Evolutionary conservation across 2,797 vertebrate species (phyloP).

Genomic region (Salarias fasciatus): DNA sequence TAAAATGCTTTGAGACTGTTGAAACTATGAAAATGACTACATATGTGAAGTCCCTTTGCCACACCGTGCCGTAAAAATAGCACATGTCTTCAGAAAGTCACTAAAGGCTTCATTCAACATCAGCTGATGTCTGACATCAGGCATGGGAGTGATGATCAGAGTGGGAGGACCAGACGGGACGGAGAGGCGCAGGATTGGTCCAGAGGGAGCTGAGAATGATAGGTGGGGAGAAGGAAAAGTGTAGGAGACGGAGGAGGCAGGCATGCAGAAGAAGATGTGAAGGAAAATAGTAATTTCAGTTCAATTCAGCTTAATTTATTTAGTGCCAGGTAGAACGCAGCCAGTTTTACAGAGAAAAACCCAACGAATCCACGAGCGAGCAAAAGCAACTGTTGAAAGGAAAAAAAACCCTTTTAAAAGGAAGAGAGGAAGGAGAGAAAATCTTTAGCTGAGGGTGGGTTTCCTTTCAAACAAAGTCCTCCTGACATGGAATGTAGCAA

Average conservation of each 20-base stretch:
- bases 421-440: too few relatives aligned
- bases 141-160: constrained; percentile 3
- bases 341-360: too few relatives aligned
- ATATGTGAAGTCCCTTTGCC: too few relatives aligned
- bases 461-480: constrained; percentile 49
- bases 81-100: neutral
- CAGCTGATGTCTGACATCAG: constrained; percentile 26
- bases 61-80: too few relatives aligned
- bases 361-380: too few relatives aligned
- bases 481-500: constrained; percentile 45
- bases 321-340: too few relatives aligned
- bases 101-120: constrained; percentile 9
- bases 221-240: constrained; percentile 21
- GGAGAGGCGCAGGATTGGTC: neutral
- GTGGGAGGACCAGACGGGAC: constrained; percentile 10
- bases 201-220: constrained; percentile 5
- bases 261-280: constrained; percentile 27
- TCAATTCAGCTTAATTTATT: too few relatives aligned
- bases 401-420: too few relatives aligned
- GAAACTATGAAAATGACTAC: constrained; percentile 11
- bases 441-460: constrained; percentile 32
- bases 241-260: constrained; percentile 45
- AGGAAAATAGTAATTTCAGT: constrained; percentile 21
- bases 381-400: too few relatives aligned
- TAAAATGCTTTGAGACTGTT: neutral